Evolutionary conservation across 1,140 invertebrate species (phyloP).

Genomic region (Pemphigus obesinymphae): DNA sequence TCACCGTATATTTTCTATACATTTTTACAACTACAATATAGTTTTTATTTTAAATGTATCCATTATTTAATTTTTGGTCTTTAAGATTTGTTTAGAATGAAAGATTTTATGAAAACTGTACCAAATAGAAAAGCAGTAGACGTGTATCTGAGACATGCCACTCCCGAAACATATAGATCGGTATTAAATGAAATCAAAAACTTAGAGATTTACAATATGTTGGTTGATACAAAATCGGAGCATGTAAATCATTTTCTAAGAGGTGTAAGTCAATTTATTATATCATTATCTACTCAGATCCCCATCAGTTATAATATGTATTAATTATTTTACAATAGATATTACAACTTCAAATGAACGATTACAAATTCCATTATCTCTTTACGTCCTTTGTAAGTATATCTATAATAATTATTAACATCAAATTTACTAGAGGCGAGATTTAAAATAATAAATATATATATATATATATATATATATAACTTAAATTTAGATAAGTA

Average conservation of each 20-base stretch:
- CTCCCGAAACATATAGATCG: conserved; percentile 56
- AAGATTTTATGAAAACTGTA: conserved; percentile 49
- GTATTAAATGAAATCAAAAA: conserved; percentile 59
- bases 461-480: too few relatives aligned
- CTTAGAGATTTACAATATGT: conserved; percentile 59
- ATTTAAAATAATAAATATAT: too few relatives aligned
- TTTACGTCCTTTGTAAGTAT: conserved; percentile 66
- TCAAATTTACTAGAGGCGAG: too few relatives aligned
- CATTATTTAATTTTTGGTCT: neutral
- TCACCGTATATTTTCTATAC: too few relatives aligned
- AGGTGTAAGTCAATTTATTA: conserved; percentile 54
- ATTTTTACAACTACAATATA: too few relatives aligned
- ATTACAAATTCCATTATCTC: conserved; percentile 66
- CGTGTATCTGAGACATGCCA: conserved; percentile 58
- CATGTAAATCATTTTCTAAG: conserved; percentile 60
- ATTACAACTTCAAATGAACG: conserved; percentile 63
- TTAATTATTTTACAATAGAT: conserved; percentile 54
- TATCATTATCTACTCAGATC: neutral
- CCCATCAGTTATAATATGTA: neutral
- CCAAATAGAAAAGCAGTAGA: conserved; percentile 54
- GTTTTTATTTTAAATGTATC: too few relatives aligned
- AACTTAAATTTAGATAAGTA: too few relatives aligned
- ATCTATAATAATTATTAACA: too few relatives aligned
- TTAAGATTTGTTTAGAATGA: conserved; percentile 34
- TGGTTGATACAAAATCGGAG: conserved; percentile 58